Evolutionary conservation across 2,888 invertebrate species (phyloP), one percentile per base, ranked within the genome.

Genomic region (Podotricha telesiphe): DNA sequence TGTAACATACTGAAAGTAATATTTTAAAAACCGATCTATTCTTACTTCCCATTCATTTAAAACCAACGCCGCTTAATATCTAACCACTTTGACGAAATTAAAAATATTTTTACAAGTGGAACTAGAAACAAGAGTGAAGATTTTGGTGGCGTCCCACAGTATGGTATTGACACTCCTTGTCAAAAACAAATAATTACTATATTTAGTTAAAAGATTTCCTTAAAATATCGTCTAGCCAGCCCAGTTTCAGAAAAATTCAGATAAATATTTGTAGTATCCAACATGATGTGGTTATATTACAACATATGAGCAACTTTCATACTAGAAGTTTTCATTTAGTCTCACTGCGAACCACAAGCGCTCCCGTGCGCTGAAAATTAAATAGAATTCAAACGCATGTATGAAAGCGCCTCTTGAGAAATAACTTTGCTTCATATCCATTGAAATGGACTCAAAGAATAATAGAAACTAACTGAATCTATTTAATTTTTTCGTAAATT

Each of bases 281-380:
- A 13, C 47, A 62, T 11, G 28, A 62, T 11, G 17, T 28, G 6
- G 28, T 11, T 37, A 22, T 48, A 50, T 62, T 62, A 62, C 50
- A 63, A 47, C 40, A 50, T 56, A 69, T 50, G 58, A 63, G 63
- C 48, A 67, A 34, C 48, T 67, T 63, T 63, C 68, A 40, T 65
- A 47, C 69, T 50, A 50, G 58, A 67, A 69, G 67, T 66, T 71
- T 71, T 59, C 66, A 71, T 71, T 72, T 62, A 64, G 67, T 69
- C 69, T 72, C 69, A 72, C 67, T 69, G 68, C 61, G 64, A 10
- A 11, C 64, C 55, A 42, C 64, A 67, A 67, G 42, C 63, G 69
- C 34, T 67, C 69, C 71, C 69, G 22, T 50, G 67, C 56, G 72
- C 53, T 55, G 61, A 37, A 55, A 69, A 69, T 72, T 69, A 69